Percentiles rank a stretch among this genome's conserved stretches.
Evolutionary conservation across 2,113 vertebrate species (phyloP).

Genomic region (Neomonachus schauinslandi): DNA sequence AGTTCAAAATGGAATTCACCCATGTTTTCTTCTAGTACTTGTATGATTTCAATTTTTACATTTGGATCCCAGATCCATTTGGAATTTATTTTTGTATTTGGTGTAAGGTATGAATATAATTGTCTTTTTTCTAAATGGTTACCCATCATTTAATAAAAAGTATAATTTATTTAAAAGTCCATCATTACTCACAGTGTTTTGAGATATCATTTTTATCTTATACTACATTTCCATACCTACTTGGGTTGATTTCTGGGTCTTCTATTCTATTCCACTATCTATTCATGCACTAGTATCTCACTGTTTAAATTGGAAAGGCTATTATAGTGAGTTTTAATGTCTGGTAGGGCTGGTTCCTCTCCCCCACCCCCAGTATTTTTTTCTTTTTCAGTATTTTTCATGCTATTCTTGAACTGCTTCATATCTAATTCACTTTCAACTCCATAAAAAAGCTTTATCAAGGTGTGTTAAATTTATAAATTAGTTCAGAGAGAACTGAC

Average conservation of each 20-base stretch:
- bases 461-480: background rate
- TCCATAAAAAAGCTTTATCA: background rate
- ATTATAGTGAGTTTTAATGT: background rate
- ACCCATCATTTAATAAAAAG: background rate
- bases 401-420: background rate
- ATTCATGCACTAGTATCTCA: background rate
- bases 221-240: background rate
- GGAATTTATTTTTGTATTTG: background rate
- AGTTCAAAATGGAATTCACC: background rate
- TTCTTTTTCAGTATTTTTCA: background rate
- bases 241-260: background rate
- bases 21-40: background rate
- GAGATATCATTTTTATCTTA: background rate
- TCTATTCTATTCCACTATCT: background rate
- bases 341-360: background rate
- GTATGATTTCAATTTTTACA: background rate
- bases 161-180: background rate
- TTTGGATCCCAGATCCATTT: background rate
- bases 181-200: background rate
- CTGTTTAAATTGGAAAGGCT: background rate
- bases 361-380: background rate
- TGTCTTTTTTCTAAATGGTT: background rate
- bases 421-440: background rate
- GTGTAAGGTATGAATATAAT: background rate
- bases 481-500: background rate